Base-by-base conservation (phyloP, 92 coral and sea anemone species). In the Paragorgia papillata region DNA sequence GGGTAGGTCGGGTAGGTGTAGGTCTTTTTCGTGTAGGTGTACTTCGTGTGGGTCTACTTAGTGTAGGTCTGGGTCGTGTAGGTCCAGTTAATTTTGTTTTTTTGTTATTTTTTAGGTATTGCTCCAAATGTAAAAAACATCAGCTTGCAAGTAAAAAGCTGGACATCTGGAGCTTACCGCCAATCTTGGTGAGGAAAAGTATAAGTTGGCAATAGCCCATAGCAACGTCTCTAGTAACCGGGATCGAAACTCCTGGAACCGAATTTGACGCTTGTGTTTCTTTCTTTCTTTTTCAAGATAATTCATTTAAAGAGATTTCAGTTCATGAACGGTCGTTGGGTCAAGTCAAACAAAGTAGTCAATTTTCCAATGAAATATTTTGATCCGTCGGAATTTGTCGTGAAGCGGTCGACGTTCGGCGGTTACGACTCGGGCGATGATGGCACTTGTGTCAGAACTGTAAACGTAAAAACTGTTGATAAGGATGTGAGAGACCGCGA, bases 301-400 rank as follows among this genome's bases (percentile, higher is more conserved):
- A 94, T 94, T 63, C 98, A 94, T 66, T 80, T 94, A 43, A 94
- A 94, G 59, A 76, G 98, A 35, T 94, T 94, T 66, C 98, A 94
- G 85, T 94, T 91, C 54, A 96, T 94, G 14, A 90, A 91, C 33
- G 97, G 97, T 7, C 98, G 92, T 78, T 94, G 98, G 98, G 98
- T 91, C 29, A 94, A 94, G 75, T 94, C 98, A 15, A 94, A 94
- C 76, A 94, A 94, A 80, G 82, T 94, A 25, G 98, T 94, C 40
- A 86, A 90, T 85, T 94, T 84, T 75, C 95, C 98, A 2, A 94
- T 84, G 94, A 62, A 57, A 19, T 89, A 89, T 18, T 94, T 94
- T 57, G 98, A 94, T 57, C 98, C 98, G 20, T 94, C 98, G 32
- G 98, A 96, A 17, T 94, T 94, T 86, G 83, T 94, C 31, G 90